Evolutionary conservation across 2,113 vertebrate genomes (phyloP).

Genomic region (Diglossa brunneiventris): DNA sequence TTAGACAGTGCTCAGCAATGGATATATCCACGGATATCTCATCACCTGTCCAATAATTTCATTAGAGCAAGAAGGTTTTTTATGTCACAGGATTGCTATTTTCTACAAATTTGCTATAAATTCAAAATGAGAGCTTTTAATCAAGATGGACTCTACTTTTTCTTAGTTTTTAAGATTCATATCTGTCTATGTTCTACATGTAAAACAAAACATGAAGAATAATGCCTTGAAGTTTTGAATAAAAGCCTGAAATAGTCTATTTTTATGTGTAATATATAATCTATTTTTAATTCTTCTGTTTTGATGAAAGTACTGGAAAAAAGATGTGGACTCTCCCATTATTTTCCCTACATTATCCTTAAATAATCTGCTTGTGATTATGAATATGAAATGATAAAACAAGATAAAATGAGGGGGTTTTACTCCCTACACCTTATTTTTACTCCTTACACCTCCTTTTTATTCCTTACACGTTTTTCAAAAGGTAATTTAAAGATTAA

Average conservation of each 20-base stretch:
- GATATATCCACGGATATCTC: not conserved
- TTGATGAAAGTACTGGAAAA: not conserved
- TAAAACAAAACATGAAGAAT: not conserved
- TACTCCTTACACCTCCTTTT: rapidly evolving
- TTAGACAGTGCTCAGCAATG: not conserved
- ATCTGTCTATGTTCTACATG: not conserved
- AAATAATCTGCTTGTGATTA: not conserved
- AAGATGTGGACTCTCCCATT: not conserved
- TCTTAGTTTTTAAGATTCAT: not conserved
- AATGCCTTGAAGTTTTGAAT: not conserved
- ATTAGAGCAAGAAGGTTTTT: not conserved
- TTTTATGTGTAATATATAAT: not conserved
- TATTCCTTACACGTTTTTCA: not conserved
- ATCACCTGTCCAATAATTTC: not conserved
- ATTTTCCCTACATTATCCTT: not conserved
- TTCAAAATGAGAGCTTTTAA: not conserved
- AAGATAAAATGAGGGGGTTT: not conserved
- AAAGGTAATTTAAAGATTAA: not conserved
- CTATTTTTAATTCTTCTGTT: not conserved
- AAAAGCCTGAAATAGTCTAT: not conserved
- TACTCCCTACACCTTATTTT: rapidly evolving
- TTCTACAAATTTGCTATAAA: not conserved
- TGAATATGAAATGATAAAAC: not conserved
- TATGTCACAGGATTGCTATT: not conserved
- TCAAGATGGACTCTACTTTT: not conserved